These are phyloP conservation scores for Drosophila picticornis DNA, from an alignment of 2,888 invertebrate genomes.

Conservation along the genomic window DNA sequence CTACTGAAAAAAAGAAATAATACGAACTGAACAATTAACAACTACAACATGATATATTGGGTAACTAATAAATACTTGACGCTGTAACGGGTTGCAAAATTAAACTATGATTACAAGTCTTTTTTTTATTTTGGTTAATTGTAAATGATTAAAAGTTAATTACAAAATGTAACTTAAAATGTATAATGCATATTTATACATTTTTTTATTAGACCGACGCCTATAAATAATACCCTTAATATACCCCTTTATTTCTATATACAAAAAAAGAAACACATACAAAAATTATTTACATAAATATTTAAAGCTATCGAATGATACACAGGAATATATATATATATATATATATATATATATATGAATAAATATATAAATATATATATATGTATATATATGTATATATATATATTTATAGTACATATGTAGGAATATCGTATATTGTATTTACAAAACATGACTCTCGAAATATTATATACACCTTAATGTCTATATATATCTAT, in stretches of 20 bases:
- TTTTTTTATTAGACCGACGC: background rate
- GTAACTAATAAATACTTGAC: slow-evolving; percentile 9
- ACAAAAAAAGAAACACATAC: background rate
- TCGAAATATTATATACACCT: slow-evolving; percentile 37
- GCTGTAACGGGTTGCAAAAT: slow-evolving; percentile 5
- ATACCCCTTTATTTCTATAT: background rate
- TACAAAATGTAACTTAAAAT: background rate
- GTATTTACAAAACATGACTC: slow-evolving; percentile 39
- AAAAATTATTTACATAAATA: slow-evolving; percentile 17
- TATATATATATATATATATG: background rate
- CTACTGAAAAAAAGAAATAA: slow-evolving; percentile 20
- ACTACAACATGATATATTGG: slow-evolving; percentile 15
- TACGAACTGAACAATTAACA: slow-evolving; percentile 23
- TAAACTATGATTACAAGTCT: slow-evolving; percentile 4
- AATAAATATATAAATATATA: too few species aligned
- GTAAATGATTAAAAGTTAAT: background rate
- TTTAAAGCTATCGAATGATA: background rate
- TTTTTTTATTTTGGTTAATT: slow-evolving; percentile 3
- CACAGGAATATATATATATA: background rate
- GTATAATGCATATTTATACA: background rate
- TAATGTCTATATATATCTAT: background rate
- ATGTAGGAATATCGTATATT: background rate
- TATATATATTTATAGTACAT: background rate
- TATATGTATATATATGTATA: background rate
- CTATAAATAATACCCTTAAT: background rate